Conservation (phyloP, 2,113 vertebrate species). For the Neotoma lepida region DNA sequence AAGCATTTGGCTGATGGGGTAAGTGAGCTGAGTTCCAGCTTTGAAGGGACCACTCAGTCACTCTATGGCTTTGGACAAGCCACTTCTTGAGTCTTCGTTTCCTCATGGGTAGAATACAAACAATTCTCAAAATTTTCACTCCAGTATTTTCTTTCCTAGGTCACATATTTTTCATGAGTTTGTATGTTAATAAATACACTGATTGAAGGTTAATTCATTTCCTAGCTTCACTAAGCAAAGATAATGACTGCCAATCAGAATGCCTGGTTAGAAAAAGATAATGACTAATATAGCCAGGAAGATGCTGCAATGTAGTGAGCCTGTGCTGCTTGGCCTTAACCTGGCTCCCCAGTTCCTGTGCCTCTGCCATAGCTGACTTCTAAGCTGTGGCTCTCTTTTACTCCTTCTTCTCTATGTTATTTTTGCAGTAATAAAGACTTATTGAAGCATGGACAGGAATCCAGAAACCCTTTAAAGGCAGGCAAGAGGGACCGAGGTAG, state of each 20-base stretch:
- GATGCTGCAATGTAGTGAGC: not conserved
- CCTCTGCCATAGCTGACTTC: not conserved
- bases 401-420: not conserved
- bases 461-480: not conserved
- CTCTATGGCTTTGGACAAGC: slow-evolving; percentile 1
- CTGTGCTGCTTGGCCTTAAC: not conserved
- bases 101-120: slow-evolving; percentile 36
- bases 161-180: slow-evolving; percentile 32
- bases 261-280: not conserved
- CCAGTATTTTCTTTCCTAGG: slow-evolving; percentile 8
- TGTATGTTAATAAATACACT: slow-evolving; percentile 14
- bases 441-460: not conserved
- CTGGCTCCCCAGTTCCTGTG: not conserved
- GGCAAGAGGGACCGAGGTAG: not conserved
- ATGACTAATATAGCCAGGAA: slow-evolving; percentile 16
- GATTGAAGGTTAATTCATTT: slow-evolving; percentile 22
- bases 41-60: not conserved
- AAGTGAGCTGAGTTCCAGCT: not conserved
- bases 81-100: slow-evolving; percentile 42
- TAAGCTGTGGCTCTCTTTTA: not conserved
- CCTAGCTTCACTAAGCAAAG: slow-evolving; percentile 30
- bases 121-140: not conserved
- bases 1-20: not conserved
- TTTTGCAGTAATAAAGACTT: slow-evolving; percentile 12
- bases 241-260: slow-evolving; percentile 18